These are phyloP conservation scores for Macrochelys suwanniensis DNA, from an alignment of 2,797 vertebrate genomes.

Conservation along the genomic window DNA sequence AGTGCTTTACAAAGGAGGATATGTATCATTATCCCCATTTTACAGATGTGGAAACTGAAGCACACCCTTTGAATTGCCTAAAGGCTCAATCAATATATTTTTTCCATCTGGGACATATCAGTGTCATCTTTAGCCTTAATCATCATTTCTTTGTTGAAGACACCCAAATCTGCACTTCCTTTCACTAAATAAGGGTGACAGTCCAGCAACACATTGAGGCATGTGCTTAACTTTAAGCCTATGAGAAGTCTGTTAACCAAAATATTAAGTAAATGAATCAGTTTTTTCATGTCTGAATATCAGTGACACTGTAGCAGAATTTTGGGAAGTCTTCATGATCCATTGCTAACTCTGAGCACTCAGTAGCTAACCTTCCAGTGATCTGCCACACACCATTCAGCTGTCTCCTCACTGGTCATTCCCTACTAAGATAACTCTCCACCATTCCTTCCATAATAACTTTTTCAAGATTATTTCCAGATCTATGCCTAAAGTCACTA, in stretches of 20 bases:
- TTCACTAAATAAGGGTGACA: neutral
- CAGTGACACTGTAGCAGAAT: neutral
- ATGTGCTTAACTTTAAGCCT: neutral
- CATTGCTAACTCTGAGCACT: too few relatives aligned
- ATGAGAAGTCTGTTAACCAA: neutral
- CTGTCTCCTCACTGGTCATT: too few relatives aligned
- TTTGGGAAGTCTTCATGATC: too few relatives aligned
- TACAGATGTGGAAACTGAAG: too few relatives aligned
- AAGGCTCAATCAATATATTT: neutral
- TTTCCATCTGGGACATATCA: neutral
- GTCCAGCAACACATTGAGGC: neutral
- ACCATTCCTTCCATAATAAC: too few relatives aligned
- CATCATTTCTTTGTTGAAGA: neutral
- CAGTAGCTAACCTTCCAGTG: too few relatives aligned
- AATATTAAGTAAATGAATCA: neutral
- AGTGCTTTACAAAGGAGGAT: too few relatives aligned
- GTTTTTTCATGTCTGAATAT: neutral
- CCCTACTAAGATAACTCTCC: too few relatives aligned
- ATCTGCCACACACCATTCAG: too few relatives aligned
- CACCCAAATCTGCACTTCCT: neutral
- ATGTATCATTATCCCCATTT: too few relatives aligned
- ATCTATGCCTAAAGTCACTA: too few relatives aligned
- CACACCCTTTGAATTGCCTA: neutral
- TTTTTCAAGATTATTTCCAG: too few relatives aligned
- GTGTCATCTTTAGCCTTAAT: neutral